Evolutionary conservation across 2,888 invertebrate genomes (phyloP).

Genomic region (Hedychridium roseum): DNA sequence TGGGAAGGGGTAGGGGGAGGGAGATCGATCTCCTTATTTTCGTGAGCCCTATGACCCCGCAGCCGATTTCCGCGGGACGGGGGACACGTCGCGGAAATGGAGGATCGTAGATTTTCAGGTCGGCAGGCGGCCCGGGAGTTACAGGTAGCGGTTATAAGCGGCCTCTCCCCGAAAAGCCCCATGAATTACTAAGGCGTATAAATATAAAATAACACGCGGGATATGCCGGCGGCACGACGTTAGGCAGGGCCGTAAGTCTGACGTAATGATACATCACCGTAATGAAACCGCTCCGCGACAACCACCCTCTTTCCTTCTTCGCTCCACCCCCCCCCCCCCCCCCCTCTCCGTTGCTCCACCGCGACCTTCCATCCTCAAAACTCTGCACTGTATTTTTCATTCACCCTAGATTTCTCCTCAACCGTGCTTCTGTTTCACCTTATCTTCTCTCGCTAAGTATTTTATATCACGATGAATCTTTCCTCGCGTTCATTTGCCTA

Average conservation of each 20-base stretch:
- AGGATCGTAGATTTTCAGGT: no score
- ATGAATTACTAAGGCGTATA: slow-evolving; percentile 48
- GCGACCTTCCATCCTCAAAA: no score
- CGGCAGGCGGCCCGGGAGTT: no score
- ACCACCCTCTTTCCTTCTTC: slow-evolving; percentile 15
- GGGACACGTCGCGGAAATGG: no score
- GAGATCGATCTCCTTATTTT: no score
- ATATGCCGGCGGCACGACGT: slow-evolving; percentile 16
- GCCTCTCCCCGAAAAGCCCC: slow-evolving; percentile 27
- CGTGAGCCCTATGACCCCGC: no score
- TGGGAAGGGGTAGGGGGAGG: no score
- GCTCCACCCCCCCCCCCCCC: background rate
- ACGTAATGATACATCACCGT: slow-evolving; percentile 54
- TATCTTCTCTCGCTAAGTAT: slow-evolving; percentile 33
- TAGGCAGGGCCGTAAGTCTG: slow-evolving; percentile 29
- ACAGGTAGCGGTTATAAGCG: slow-evolving; percentile 32
- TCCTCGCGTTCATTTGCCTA: no score
- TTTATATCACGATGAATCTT: slow-evolving; percentile 50
- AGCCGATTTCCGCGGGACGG: no score
- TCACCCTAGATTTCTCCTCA: background rate
- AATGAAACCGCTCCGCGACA: slow-evolving; percentile 48
- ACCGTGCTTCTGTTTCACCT: slow-evolving; percentile 11
- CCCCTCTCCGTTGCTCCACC: background rate
- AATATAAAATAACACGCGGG: slow-evolving; percentile 47
- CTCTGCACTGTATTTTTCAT: background rate